Evolutionary conservation across 2,797 vertebrate species (phyloP).

Genomic region (Pampus argenteus): DNA sequence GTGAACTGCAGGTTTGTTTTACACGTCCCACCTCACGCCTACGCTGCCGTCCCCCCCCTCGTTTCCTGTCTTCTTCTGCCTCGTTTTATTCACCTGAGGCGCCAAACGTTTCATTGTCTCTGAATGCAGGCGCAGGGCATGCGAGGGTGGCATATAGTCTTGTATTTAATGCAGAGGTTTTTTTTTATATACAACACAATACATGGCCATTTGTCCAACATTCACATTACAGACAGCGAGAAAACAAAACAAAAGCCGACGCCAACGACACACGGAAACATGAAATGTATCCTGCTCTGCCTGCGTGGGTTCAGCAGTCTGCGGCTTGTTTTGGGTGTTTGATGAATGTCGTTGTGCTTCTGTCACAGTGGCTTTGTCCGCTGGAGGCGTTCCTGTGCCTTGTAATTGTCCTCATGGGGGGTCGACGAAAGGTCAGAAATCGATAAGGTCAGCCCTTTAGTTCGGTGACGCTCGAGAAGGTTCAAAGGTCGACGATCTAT

Average conservation of each 20-base stretch:
- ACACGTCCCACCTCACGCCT: constrained; percentile 33
- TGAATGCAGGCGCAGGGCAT: constrained; percentile 2
- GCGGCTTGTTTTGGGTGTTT: constrained; percentile 1
- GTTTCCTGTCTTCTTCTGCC: constrained; percentile 13
- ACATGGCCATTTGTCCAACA: constrained; percentile 47
- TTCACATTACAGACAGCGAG: constrained; percentile 58
- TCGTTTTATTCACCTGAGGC: constrained; percentile 34
- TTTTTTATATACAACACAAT: constrained; percentile 33
- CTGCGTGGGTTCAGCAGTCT: constrained; percentile 29
- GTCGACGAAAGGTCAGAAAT: constrained; percentile 49
- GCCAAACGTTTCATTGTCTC: constrained; percentile 6
- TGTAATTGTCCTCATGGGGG: constrained; percentile 39
- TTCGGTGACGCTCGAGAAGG: constrained; percentile 28
- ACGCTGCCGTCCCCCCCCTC: not conserved
- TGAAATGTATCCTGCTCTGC: not conserved
- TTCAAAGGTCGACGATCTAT: constrained; percentile 56
- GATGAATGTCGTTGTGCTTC: constrained; percentile 26
- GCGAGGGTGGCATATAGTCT: not conserved
- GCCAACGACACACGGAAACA: constrained; percentile 18
- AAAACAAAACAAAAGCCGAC: constrained; percentile 24
- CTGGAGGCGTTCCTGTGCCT: constrained; percentile 26
- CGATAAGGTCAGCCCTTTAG: constrained; percentile 14
- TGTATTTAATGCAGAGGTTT: constrained; percentile 21
- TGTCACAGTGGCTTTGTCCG: constrained; percentile 38
- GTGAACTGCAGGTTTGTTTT: constrained; percentile 63